Conservation (phyloP, 2,113 vertebrate species). For the Plotosus lineatus region DNA sequence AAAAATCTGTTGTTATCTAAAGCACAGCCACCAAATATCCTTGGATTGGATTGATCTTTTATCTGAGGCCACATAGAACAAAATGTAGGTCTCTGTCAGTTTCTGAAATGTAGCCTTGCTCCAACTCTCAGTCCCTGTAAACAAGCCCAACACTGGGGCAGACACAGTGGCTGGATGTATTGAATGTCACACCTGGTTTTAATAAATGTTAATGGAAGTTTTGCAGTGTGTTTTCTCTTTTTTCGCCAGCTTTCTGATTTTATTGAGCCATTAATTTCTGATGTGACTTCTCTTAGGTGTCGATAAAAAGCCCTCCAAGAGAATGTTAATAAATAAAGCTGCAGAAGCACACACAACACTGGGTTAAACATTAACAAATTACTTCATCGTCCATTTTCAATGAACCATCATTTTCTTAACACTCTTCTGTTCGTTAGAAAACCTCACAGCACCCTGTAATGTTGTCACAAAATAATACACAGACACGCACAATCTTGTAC, state of each 20-base stretch:
- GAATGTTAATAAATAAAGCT: slow-evolving; percentile 18
- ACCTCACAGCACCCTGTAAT: not conserved
- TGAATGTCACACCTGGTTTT: not conserved
- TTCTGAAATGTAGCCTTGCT: not conserved
- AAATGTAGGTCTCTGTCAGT: slow-evolving; percentile 2
- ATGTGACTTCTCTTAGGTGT: not conserved
- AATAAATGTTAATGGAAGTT: not conserved
- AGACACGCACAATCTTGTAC: slow-evolving; percentile 16
- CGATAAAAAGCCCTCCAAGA: slow-evolving; percentile 7
- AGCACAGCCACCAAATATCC: slow-evolving; percentile 3
- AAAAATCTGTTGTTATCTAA: slow-evolving; percentile 14
- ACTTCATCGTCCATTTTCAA: not conserved
- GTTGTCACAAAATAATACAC: not conserved
- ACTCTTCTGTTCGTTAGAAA: slow-evolving; percentile 10
- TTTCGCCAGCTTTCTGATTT: not conserved
- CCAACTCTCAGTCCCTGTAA: not conserved
- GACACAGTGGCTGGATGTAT: not conserved
- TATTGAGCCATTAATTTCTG: slow-evolving; percentile 1
- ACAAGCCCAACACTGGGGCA: not conserved
- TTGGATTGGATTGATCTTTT: slow-evolving; percentile 16
- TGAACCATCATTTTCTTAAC: slow-evolving; percentile 5
- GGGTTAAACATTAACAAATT: not conserved
- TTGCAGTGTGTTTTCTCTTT: not conserved
- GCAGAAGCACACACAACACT: not conserved
- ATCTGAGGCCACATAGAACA: slow-evolving; percentile 22